These are phyloP conservation scores for Chiroxiphia lanceolata DNA, from an alignment of 2,797 vertebrate species.

Conservation along the genomic window DNA sequence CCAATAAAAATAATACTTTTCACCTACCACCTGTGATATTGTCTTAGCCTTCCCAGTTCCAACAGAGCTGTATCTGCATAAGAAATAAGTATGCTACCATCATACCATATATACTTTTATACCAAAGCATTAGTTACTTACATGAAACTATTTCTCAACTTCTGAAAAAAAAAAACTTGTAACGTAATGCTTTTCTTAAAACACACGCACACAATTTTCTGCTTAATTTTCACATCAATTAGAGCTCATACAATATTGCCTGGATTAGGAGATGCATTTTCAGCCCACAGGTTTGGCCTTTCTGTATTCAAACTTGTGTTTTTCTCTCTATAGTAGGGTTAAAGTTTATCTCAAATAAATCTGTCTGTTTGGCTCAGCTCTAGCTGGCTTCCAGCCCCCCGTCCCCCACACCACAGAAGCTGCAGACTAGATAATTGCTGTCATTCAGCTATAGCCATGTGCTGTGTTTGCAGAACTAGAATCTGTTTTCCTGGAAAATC, in stretches of 20 bases:
- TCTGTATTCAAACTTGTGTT: background rate
- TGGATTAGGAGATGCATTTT: background rate
- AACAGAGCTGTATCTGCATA: background rate
- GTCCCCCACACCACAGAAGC: background rate
- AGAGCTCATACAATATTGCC: background rate
- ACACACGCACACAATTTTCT: background rate
- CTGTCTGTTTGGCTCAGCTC: background rate
- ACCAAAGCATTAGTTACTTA: background rate
- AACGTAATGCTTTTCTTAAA: background rate
- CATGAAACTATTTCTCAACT: background rate
- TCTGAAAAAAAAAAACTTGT: background rate
- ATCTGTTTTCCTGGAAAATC: conserved; percentile 23
- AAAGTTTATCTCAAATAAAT: conserved; percentile 42
- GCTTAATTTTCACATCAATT: background rate
- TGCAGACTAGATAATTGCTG: conserved; percentile 25
- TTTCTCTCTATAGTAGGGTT: background rate
- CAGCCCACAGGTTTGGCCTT: background rate
- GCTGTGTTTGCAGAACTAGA: background rate
- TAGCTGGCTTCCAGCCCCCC: background rate
- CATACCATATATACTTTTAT: background rate
- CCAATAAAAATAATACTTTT: background rate
- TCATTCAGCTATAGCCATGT: background rate
- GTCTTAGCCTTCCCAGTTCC: background rate
- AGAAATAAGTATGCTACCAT: background rate
- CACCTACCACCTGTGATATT: background rate